Base-by-base conservation (phyloP, 2,888 invertebrate genomes). In the Metallyticus violacea region DNA sequence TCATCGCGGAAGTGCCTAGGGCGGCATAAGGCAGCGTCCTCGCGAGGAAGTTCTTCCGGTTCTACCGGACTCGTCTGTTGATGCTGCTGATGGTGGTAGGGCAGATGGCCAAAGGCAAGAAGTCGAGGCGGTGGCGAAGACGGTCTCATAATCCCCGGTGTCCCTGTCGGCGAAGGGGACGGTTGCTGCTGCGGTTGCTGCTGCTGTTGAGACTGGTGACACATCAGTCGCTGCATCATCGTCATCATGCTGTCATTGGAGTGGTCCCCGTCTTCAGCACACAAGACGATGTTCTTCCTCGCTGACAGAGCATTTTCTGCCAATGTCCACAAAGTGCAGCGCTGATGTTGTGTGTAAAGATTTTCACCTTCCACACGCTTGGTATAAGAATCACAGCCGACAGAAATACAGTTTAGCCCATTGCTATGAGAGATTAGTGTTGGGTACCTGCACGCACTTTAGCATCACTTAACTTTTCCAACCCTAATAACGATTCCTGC, bases 191-290 rank as follows among this genome's bases (percentile, higher is more conserved):
- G 80, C 15, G 29, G 81, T 22, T 40, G 40, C 27, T 40, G 82
- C 9, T 83, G 83, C 28, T 83, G 83, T 22, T 83, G 83, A 26
- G 83, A 77, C 27, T 83, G 83, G 29, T 88, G 88, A 83, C 88
- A 80, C 86, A 87, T 87, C 6, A 88, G 80, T 26, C 88, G 85
- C 77, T 88, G 88, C 88, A 88, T 88, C 87, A 88, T 87, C 82
- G 87, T 87, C 88, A 87, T 88, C 86, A 86, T 88, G 87, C 87
- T 86, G 87, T 27, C 7, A 28, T 77, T 4, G 77, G 27, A 77
- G 3, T 40, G 81, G 0, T 15, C 40, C 40, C 40, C 40, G 9
- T 62, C 1, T 62, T 62, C 40, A 62, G 40, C 40, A 62, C 40
- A 22, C 15, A 62, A 62, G 15, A 62, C 40, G 15, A 62, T 15